Conservation (phyloP, 2,797 vertebrate species). For the Hipposideros larvatus region DNA sequence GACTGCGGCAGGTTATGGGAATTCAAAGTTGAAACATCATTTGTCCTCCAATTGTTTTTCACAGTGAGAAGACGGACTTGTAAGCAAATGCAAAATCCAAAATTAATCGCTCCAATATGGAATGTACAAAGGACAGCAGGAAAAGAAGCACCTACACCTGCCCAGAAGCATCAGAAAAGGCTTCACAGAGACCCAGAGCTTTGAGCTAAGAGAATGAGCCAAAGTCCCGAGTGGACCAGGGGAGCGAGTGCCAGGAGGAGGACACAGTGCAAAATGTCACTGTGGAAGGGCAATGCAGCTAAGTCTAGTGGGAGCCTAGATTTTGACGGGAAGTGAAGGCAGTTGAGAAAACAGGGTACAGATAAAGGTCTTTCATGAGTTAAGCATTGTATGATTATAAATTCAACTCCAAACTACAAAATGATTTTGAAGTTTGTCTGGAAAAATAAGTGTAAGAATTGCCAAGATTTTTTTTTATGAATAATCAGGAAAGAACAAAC, state of each 20-base stretch:
- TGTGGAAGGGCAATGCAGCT: neutral
- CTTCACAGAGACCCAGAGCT: neutral
- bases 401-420: neutral
- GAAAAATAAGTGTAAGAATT: conserved; percentile 27
- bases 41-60: neutral
- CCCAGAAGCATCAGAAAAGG: neutral
- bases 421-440: neutral
- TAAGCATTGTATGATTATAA: neutral
- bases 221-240: neutral
- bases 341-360: neutral
- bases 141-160: neutral
- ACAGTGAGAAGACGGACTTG: neutral
- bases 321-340: neutral
- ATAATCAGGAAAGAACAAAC: neutral
- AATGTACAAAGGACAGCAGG: neutral
- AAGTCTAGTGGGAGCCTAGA: neutral
- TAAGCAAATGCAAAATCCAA: neutral
- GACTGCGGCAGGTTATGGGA: neutral
- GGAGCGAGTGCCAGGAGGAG: neutral
- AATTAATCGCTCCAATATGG: neutral
- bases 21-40: neutral
- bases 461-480: neutral
- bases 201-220: neutral
- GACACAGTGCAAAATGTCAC: neutral
- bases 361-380: neutral